Percentiles rank a stretch among this genome's conserved stretches.
These are phyloP conservation scores for Amiota communis DNA, from an alignment of 2,888 invertebrate genomes.

Conservation along the genomic window DNA sequence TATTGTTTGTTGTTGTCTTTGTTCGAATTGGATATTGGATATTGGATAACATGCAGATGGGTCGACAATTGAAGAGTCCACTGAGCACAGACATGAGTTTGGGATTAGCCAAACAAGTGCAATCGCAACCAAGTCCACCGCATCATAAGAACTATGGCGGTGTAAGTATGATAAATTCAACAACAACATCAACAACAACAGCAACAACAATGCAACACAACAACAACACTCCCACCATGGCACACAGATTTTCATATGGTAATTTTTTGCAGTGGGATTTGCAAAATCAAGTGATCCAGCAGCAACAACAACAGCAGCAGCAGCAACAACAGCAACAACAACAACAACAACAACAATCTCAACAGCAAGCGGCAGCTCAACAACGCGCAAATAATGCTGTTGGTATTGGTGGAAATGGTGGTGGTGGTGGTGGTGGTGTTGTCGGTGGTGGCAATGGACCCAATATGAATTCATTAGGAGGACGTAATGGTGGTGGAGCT, in stretches of 20 bases:
- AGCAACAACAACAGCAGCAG: slow-evolving; percentile 66
- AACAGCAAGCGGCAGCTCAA: slow-evolving; percentile 46
- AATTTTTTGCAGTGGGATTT: slow-evolving; percentile 68
- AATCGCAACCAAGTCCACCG: slow-evolving; percentile 73
- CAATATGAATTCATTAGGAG: slow-evolving; percentile 58
- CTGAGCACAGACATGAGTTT: slow-evolving; percentile 72
- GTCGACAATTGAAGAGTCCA: slow-evolving; percentile 72
- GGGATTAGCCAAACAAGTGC: slow-evolving; percentile 72
- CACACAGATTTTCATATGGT: slow-evolving; percentile 18
- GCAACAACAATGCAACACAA: background rate
- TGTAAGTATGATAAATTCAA: slow-evolving; percentile 61
- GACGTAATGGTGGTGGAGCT: slow-evolving; percentile 50
- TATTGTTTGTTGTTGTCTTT: background rate
- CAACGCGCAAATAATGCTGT: slow-evolving; percentile 48
- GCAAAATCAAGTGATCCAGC: slow-evolving; percentile 74
- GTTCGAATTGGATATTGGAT: slow-evolving; percentile 22
- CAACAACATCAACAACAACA: background rate
- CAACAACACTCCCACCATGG: background rate
- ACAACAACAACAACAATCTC: slow-evolving; percentile 67
- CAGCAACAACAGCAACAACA: slow-evolving; percentile 54
- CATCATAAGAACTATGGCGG: slow-evolving; percentile 73
- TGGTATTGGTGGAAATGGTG: slow-evolving; percentile 53
- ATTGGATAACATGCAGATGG: slow-evolving; percentile 63
- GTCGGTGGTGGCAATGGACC: slow-evolving; percentile 55
- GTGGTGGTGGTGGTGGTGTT: slow-evolving; percentile 45